phyloP scores from a whole-genome alignment of 2,888 invertebrate species.

The Galeopsomyia nigrocyanea region DNA sequence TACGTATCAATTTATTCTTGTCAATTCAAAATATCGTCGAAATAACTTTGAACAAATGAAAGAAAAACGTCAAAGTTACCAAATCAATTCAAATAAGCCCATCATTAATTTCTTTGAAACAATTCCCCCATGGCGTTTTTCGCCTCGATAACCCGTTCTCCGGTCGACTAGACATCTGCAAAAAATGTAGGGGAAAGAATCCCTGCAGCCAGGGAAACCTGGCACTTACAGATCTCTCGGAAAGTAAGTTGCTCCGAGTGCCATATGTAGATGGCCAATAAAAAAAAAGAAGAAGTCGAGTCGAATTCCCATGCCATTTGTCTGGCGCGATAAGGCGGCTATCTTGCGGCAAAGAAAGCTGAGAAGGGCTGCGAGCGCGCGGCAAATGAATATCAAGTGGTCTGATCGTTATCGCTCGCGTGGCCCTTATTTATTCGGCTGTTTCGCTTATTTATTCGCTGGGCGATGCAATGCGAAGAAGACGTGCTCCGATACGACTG shows the following conservation, averaged over 20 bases:
- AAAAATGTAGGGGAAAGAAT: conserved; percentile 24
- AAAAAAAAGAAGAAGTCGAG: background rate
- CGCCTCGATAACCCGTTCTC: background rate
- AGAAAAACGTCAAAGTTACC: too few relatives aligned
- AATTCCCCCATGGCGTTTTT: background rate
- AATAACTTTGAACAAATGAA: too few relatives aligned
- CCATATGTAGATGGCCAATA: background rate
- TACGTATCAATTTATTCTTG: too few relatives aligned
- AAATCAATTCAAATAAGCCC: conserved; percentile 10
- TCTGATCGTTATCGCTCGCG: conserved; percentile 24
- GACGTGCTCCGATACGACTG: background rate
- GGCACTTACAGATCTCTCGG: background rate
- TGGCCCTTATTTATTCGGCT: conserved; percentile 36
- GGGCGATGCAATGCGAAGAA: background rate
- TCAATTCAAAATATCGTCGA: too few relatives aligned
- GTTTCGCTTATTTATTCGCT: conserved; percentile 34
- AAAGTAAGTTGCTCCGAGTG: background rate
- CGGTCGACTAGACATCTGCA: background rate
- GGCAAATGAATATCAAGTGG: conserved; percentile 43
- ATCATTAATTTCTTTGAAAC: background rate
- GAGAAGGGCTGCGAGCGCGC: conserved; percentile 19
- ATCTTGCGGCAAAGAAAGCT: conserved; percentile 24
- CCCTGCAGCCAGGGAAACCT: background rate
- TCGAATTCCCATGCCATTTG: conserved; percentile 14
- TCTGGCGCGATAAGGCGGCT: conserved; percentile 30